These are phyloP conservation scores for Calonectris borealis DNA, from an alignment of 2,113 vertebrate species.

Conservation along the genomic window DNA sequence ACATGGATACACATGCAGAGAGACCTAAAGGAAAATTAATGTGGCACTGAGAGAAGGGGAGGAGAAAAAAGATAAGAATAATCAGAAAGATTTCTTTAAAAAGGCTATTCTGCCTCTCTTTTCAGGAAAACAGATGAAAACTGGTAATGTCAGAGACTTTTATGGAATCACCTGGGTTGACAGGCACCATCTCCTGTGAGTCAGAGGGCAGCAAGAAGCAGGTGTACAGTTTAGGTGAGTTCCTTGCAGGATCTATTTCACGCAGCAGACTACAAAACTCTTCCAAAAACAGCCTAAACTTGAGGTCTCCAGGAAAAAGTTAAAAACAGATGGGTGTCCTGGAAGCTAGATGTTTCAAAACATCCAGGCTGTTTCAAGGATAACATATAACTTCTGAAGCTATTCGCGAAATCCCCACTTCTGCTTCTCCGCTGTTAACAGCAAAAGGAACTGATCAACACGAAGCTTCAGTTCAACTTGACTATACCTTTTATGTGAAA, in stretches of 20 bases:
- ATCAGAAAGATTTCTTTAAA: background rate
- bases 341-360: background rate
- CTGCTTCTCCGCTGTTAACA: background rate
- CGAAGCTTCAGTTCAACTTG: rapidly evolving
- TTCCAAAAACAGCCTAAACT: background rate
- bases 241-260: background rate
- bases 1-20: background rate
- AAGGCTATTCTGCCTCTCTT: background rate
- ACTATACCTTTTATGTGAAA: background rate
- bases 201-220: background rate
- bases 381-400: background rate
- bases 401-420: background rate
- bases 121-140: background rate
- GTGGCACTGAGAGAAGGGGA: background rate
- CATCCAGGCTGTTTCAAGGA: background rate
- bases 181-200: background rate
- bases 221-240: no score
- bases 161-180: background rate
- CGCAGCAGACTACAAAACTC: background rate
- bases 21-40: background rate
- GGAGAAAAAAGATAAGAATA: background rate
- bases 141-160: background rate
- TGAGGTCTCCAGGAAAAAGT: background rate
- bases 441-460: background rate
- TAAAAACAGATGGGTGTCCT: background rate